Conservation (phyloP, 2,113 vertebrate genomes). For the Tetrao urogallus region DNA sequence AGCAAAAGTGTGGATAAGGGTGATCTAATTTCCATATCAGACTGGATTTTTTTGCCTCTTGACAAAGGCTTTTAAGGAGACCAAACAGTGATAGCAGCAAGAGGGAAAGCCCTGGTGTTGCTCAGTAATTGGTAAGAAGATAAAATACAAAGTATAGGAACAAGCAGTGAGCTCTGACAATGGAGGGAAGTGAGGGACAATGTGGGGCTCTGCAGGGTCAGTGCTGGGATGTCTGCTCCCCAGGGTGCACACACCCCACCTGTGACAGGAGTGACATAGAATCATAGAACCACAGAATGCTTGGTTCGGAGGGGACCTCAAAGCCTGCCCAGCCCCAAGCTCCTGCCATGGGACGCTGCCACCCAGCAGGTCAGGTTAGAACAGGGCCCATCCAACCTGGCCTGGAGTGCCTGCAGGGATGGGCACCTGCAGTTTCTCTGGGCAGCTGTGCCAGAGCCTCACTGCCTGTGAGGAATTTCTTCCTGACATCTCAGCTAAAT, state of each 20-base stretch:
- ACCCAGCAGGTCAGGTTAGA: too few relatives aligned
- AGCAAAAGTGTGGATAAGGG: neutral
- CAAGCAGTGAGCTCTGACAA: neutral
- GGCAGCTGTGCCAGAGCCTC: too few relatives aligned
- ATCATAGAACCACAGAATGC: too few relatives aligned
- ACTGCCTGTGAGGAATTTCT: too few relatives aligned
- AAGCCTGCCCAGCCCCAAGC: too few relatives aligned
- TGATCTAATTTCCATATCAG: slow-evolving; percentile 28
- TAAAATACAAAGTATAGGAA: slow-evolving; percentile 20
- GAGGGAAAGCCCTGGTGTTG: neutral
- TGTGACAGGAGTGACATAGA: neutral
- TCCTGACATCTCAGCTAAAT: too few relatives aligned
- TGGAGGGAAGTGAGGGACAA: neutral
- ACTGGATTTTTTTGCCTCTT: neutral
- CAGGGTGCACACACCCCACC: neutral
- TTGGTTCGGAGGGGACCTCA: too few relatives aligned
- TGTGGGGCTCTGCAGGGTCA: neutral
- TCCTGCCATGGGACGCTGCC: too few relatives aligned
- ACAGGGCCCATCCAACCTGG: too few relatives aligned
- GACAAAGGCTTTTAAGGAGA: slow-evolving; percentile 17
- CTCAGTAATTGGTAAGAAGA: slow-evolving; percentile 4
- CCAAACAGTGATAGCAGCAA: neutral
- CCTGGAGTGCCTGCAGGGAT: too few relatives aligned
- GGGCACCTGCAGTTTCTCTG: too few relatives aligned
- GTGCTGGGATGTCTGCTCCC: neutral